These are phyloP conservation scores for Adineta ricciae DNA, from an alignment of 2,888 invertebrate species.

Conservation along the genomic window DNA sequence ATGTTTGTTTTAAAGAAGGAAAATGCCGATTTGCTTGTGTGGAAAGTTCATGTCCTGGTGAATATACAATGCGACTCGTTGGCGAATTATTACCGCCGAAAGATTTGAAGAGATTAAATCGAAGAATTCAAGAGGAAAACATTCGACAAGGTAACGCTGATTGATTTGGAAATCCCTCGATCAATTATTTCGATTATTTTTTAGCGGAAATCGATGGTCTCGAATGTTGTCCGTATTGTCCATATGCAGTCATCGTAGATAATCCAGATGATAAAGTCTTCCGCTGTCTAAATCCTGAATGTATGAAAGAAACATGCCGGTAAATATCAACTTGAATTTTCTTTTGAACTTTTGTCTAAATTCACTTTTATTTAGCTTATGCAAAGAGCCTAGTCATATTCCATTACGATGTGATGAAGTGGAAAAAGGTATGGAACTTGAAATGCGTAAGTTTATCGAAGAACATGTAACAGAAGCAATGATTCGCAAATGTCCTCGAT, in stretches of 20 bases:
- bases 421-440: constrained; percentile 50
- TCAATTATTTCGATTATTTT: background rate
- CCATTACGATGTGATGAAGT: constrained; percentile 54
- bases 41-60: background rate
- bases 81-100: background rate
- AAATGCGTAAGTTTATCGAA: constrained; percentile 53
- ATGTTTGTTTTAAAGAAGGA: background rate
- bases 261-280: constrained; percentile 51
- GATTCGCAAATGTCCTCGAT: constrained; percentile 43
- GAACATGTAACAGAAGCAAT: constrained; percentile 55
- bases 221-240: constrained; percentile 57
- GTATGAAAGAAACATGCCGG: constrained; percentile 56
- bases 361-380: constrained; percentile 40
- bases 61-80: background rate
- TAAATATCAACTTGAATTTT: background rate
- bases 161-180: too few species aligned
- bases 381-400: constrained; percentile 55
- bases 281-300: constrained; percentile 55
- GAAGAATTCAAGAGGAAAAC: constrained; percentile 13
- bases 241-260: constrained; percentile 55
- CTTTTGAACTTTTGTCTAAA: too few species aligned
- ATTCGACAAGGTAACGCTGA: background rate
- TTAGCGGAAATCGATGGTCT: constrained; percentile 54
- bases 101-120: background rate
- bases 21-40: constrained; percentile 10